These are phyloP conservation scores for Rhamphomyia laevipes DNA, from an alignment of 2,888 invertebrate species.

Conservation along the genomic window DNA sequence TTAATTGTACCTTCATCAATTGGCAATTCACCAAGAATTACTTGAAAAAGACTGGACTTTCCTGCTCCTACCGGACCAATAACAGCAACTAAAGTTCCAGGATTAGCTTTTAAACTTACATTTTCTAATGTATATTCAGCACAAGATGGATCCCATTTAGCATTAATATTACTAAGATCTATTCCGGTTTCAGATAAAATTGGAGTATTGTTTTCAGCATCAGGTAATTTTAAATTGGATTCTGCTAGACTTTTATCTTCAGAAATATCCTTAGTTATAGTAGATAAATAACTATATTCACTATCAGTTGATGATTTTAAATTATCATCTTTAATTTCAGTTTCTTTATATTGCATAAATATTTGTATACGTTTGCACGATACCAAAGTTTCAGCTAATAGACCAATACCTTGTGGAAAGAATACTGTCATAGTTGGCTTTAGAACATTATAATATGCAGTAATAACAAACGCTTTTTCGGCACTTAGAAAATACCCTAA, in stretches of 20 bases:
- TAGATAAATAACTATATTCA: slow-evolving; percentile 12
- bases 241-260: slow-evolving; percentile 15
- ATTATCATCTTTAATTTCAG: not conserved
- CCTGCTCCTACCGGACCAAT: slow-evolving; percentile 63
- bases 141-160: slow-evolving; percentile 53
- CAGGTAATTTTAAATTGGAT: slow-evolving; percentile 4
- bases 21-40: slow-evolving; percentile 42
- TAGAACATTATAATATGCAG: slow-evolving; percentile 81
- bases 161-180: slow-evolving; percentile 48
- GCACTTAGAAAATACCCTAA: slow-evolving; percentile 62
- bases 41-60: slow-evolving; percentile 45
- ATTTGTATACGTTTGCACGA: slow-evolving; percentile 45
- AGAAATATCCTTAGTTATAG: slow-evolving; percentile 2
- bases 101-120: slow-evolving; percentile 51
- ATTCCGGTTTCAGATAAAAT: slow-evolving; percentile 40
- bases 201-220: slow-evolving; percentile 38
- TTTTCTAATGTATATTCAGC: slow-evolving; percentile 55
- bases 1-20: slow-evolving; percentile 42
- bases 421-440: slow-evolving; percentile 77
- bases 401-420: slow-evolving; percentile 69
- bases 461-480: slow-evolving; percentile 77
- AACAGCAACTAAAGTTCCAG: slow-evolving; percentile 52
- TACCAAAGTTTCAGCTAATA: slow-evolving; percentile 49
- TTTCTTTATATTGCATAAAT: slow-evolving; percentile 51
- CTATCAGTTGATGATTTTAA: slow-evolving; percentile 12